Base-by-base conservation (phyloP, 2,888 invertebrate genomes). In the Nudaria mundana region DNA sequence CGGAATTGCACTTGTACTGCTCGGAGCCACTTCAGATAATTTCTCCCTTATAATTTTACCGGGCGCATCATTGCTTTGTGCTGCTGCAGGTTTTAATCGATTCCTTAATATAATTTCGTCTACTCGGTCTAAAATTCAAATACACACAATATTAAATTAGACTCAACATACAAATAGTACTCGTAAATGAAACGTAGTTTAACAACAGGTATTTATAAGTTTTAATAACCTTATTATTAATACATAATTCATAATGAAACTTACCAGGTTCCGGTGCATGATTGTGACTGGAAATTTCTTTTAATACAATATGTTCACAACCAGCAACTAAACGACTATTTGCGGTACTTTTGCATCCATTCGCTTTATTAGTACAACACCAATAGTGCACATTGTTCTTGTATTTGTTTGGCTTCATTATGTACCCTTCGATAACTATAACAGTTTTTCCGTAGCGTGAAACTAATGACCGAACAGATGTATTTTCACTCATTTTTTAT, bases 231-330 rank as follows among this genome's bases (percentile, higher is more conserved):
- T 28, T 28, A 28, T 28, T 28, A 14, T 28, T n/a, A n/a, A 15
- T 28, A 14, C 13, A 28, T 28, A 14, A 14, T 14, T 28, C 28
- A 28, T 28, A 28, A 28, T 28, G 28, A 28, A 28, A 28, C 14
- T 28, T 28, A 28, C 28, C 28, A 28, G 28, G 28, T 28, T 28
- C 28, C 28, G 28, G 28, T 28, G 28, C 28, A 14, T 14, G 14
- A 28, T 28, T 28, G 28, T 28, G 14, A 14, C 28, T 28, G 28
- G 28, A 28, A 14, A 28, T 28, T 28, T 28, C 14, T 14, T 28
- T 28, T 28, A 28, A 28, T 28, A 28, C 13, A 14, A 28, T 28
- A 28, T 7, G 14, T 14, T 28, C 23, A 28, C 14, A 14, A 14
- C 14, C 28, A 14, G 14, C 28, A 14, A 28, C 13, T 14, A 13